These are phyloP conservation scores for Campoletis sonorensis DNA, from an alignment of 1,140 invertebrate genomes.

Conservation along the genomic window DNA sequence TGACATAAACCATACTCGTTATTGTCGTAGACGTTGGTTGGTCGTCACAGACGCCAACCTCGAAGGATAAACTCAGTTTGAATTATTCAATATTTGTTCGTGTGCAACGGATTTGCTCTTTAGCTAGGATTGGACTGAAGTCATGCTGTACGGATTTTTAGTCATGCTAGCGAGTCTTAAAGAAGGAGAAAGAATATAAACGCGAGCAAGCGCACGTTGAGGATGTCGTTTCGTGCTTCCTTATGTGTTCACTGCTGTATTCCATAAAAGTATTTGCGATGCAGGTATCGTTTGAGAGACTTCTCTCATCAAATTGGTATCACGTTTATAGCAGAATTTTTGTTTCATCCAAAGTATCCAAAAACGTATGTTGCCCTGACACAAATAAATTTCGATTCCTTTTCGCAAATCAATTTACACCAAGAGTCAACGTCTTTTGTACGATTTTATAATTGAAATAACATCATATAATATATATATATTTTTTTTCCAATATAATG, in stretches of 20 bases:
- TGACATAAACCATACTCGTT: conserved; percentile 59
- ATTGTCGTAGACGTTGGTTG: conserved; percentile 49
- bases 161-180: not conserved
- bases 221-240: conserved; percentile 5
- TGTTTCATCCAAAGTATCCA: not conserved
- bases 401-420: no score
- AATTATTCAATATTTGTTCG: conserved; percentile 67
- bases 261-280: conserved; percentile 11
- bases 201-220: not conserved
- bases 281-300: not conserved
- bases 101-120: conserved; percentile 56
- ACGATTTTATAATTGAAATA: no score
- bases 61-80: conserved; percentile 63
- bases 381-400: not conserved
- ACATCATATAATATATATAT: no score
- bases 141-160: conserved; percentile 25
- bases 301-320: conserved; percentile 1
- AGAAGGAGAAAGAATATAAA: not conserved
- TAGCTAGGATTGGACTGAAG: conserved; percentile 1
- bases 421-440: no score
- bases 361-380: not conserved
- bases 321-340: not conserved
- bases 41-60: conserved; percentile 55
- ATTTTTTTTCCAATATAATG: no score
- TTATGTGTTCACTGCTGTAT: not conserved